phyloP scores from a whole-genome alignment of 2,113 vertebrate species.

The Bufo gargarizans region DNA sequence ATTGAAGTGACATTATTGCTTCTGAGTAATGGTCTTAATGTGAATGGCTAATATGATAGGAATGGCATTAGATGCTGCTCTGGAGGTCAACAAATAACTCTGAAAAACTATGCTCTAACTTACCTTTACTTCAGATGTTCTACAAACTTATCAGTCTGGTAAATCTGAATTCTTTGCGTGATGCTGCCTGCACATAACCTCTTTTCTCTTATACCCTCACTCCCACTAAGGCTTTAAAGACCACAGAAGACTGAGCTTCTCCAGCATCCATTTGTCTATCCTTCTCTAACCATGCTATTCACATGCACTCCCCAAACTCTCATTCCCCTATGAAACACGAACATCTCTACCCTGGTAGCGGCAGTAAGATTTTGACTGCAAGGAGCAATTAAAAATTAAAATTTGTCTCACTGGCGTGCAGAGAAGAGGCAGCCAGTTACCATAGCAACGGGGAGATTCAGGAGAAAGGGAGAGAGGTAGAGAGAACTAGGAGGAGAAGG shows the following conservation, averaged over 20 bases:
- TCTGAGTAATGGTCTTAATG: neutral
- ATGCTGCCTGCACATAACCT: neutral
- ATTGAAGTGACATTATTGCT: neutral
- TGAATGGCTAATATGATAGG: neutral
- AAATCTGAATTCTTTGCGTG: neutral
- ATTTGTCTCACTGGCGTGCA: slow-evolving; percentile 59
- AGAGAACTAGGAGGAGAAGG: slow-evolving; percentile 41
- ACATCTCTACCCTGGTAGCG: slow-evolving; percentile 48
- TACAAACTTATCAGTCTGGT: neutral
- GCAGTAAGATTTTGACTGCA: slow-evolving; percentile 58
- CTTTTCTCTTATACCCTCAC: neutral
- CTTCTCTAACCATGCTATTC: neutral
- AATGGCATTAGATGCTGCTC: neutral
- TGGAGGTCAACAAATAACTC: neutral
- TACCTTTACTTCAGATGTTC: neutral
- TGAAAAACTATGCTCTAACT: neutral
- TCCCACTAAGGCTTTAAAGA: neutral
- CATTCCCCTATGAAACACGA: slow-evolving; percentile 42
- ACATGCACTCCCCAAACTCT: slow-evolving; percentile 30
- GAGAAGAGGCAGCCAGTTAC: slow-evolving; percentile 58
- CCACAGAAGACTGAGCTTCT: neutral
- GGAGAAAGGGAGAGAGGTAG: slow-evolving; percentile 51
- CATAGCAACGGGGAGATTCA: slow-evolving; percentile 54
- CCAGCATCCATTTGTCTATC: neutral
- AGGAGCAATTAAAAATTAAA: slow-evolving; percentile 60